These are phyloP conservation scores for Mythimna albipuncta DNA, from an alignment of 2,888 invertebrate species.

Conservation along the genomic window DNA sequence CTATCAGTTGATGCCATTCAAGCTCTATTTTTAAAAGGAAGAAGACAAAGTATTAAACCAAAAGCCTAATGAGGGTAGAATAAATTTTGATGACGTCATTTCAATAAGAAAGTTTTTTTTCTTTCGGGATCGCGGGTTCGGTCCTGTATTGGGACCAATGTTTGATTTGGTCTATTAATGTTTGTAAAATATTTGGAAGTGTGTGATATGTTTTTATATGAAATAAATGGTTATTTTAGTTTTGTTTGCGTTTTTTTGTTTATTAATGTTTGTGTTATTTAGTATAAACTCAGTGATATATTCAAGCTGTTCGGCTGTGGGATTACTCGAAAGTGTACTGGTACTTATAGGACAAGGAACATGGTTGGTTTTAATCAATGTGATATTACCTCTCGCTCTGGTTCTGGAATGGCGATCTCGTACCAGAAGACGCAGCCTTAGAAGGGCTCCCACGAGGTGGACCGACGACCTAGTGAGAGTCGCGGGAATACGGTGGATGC, in stretches of 20 bases:
- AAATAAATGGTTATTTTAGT: conserved; percentile 33
- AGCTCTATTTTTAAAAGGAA: conserved; percentile 69
- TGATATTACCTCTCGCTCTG: no score
- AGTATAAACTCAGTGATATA: no score
- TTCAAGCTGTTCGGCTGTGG: no score
- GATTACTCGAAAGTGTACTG: no score
- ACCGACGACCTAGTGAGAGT: no score
- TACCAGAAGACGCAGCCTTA: no score
- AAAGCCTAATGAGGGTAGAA: conserved; percentile 10
- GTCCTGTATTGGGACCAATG: conserved; percentile 19
- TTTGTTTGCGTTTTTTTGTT: neutral
- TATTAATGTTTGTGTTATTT: no score
- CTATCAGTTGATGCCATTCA: conserved; percentile 79
- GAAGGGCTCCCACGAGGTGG: no score
- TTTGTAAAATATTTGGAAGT: conserved; percentile 8
- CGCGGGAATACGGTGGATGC: no score
- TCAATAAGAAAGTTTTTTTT: neutral
- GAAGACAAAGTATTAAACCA: conserved; percentile 39
- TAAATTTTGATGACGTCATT: neutral
- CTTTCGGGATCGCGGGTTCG: neutral
- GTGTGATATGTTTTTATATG: conserved; percentile 9
- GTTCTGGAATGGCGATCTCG: no score
- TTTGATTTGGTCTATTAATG: conserved; percentile 13
- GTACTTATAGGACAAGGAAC: no score
- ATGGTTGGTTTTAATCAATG: no score